Percentiles rank a stretch among this genome's conserved stretches.
phyloP scores from a whole-genome alignment of 2,888 invertebrate species.

The Troglohyphantes excavatus region DNA sequence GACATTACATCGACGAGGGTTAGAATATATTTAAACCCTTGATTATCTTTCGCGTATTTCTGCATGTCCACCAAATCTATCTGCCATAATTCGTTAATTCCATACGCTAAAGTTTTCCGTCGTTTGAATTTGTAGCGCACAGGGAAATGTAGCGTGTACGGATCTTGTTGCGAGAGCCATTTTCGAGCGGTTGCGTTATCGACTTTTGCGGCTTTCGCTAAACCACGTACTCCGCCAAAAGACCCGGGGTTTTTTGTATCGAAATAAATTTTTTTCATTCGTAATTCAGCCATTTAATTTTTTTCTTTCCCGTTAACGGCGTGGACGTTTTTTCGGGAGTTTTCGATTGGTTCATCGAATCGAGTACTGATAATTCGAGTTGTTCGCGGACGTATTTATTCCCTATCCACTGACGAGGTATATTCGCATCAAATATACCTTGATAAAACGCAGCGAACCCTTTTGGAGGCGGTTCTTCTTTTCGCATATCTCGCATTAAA shows the following conservation, averaged over 20 bases:
- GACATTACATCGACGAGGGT: constrained; percentile 38
- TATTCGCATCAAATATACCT: too few species aligned
- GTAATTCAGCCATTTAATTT: background rate
- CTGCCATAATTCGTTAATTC: constrained; percentile 22
- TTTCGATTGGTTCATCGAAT: too few species aligned
- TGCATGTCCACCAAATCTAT: constrained; percentile 19
- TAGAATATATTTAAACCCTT: constrained; percentile 18
- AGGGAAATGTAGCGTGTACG: constrained; percentile 13
- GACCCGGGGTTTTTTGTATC: background rate
- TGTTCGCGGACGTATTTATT: too few species aligned
- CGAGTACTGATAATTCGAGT: too few species aligned
- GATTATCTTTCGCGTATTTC: background rate
- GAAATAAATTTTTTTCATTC: background rate
- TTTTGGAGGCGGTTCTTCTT: too few species aligned
- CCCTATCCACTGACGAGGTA: too few species aligned
- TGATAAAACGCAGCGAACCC: too few species aligned
- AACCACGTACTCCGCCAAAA: background rate
- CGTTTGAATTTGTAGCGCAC: constrained; percentile 26
- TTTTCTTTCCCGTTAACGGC: too few species aligned
- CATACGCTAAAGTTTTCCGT: constrained; percentile 12
- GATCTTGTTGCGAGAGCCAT: constrained; percentile 2
- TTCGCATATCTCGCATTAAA: too few species aligned
- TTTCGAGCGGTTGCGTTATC: background rate
- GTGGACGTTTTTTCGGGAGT: too few species aligned
- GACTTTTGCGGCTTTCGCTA: background rate